A percentile compares a stretch with the other conserved stretches of the same genome.
Conservation (phyloP, 2,888 invertebrate genomes). For the Temnothorax unifasciatus region DNA sequence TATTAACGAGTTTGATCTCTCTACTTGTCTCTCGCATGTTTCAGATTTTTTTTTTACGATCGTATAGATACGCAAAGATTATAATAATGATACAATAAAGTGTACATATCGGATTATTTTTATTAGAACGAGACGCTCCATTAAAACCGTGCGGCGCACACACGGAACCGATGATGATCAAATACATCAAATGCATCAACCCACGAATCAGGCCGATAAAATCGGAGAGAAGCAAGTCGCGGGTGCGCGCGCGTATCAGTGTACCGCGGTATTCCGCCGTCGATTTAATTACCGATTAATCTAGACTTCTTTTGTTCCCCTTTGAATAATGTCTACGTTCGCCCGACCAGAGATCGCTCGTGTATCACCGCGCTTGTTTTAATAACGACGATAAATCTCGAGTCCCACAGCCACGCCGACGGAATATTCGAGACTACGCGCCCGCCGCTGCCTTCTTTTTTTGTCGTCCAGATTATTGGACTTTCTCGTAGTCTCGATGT, state of each 20-base stretch:
- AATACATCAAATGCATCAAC: slow-evolving; percentile 38
- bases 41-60: not conserved
- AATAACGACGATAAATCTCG: slow-evolving; percentile 74
- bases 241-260: slow-evolving; percentile 40
- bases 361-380: slow-evolving; percentile 72
- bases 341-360: slow-evolving; percentile 48
- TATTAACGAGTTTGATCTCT: slow-evolving; percentile 1
- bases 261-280: slow-evolving; percentile 45
- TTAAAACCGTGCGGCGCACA: slow-evolving; percentile 19
- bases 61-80: not conserved
- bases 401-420: slow-evolving; percentile 39
- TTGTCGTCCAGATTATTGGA: slow-evolving; percentile 58
- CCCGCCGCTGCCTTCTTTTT: slow-evolving; percentile 44
- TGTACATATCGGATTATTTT: slow-evolving; percentile 26
- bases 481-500: slow-evolving; percentile 45
- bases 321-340: slow-evolving; percentile 68
- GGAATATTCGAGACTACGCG: slow-evolving; percentile 58
- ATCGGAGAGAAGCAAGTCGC: slow-evolving; percentile 37
- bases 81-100: slow-evolving; percentile 21
- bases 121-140: slow-evolving; percentile 45
- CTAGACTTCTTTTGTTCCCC: slow-evolving; percentile 63
- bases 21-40: not conserved
- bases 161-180: slow-evolving; percentile 25
- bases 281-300: slow-evolving; percentile 77
- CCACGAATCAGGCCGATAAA: slow-evolving; percentile 51